These are phyloP conservation scores for Vanessa cardui DNA, from an alignment of 2,888 invertebrate genomes.

Conservation along the genomic window DNA sequence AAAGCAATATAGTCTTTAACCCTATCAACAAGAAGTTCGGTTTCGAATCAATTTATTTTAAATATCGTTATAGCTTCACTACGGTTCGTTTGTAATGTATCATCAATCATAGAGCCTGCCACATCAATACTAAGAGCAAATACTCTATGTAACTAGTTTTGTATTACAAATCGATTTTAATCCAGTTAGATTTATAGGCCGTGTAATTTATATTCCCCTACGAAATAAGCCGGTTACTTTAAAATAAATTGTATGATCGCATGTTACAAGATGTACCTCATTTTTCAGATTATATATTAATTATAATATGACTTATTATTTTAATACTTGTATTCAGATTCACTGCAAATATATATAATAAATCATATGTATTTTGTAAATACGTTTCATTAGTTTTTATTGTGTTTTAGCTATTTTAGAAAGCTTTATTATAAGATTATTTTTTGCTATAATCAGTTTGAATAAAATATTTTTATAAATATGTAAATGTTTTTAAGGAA, in stretches of 20 bases:
- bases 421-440: too few relatives aligned
- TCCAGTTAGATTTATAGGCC: constrained; percentile 60
- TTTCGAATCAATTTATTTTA: constrained; percentile 34
- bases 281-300: constrained; percentile 5
- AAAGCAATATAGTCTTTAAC: constrained; percentile 35
- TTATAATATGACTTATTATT: neutral
- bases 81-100: constrained; percentile 49
- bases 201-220: constrained; percentile 56
- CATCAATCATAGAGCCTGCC: constrained; percentile 64
- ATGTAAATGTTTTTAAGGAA: neutral
- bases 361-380: too few relatives aligned
- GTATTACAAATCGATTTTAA: constrained; percentile 63
- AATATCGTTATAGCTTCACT: constrained; percentile 44
- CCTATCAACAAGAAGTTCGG: constrained; percentile 24
- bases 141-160: constrained; percentile 61
- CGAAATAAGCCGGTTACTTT: constrained; percentile 33
- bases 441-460: too few relatives aligned
- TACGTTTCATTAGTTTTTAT: too few relatives aligned
- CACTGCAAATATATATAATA: too few relatives aligned
- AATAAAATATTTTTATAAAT: neutral
- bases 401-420: too few relatives aligned
- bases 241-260: constrained; percentile 14
- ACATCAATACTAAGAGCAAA: constrained; percentile 68
- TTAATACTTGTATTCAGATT: too few relatives aligned
- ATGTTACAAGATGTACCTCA: constrained; percentile 3